A percentile compares a stretch with the other conserved stretches of the same genome.
These are phyloP conservation scores for Drosophila pandora DNA, from an alignment of 1,140 invertebrate genomes.

Conservation along the genomic window DNA sequence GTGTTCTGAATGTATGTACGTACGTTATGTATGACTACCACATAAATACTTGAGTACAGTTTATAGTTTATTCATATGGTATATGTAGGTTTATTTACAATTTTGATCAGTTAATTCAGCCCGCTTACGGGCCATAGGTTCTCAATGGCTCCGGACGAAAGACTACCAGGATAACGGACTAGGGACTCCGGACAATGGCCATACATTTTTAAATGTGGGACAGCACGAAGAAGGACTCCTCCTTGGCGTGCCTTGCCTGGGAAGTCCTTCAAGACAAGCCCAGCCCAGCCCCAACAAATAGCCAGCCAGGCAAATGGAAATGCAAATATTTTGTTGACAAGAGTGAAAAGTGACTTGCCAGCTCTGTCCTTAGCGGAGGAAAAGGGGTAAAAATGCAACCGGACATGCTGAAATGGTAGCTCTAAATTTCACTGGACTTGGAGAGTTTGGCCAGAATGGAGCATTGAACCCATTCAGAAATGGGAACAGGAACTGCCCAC, in stretches of 20 bases:
- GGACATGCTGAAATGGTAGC: conserved; percentile 60
- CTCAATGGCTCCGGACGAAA: conserved; percentile 36
- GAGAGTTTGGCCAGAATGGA: conserved; percentile 8
- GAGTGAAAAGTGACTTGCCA: conserved; percentile 67
- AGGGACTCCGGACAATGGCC: conserved; percentile 39
- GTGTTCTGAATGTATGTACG: conserved; percentile 7
- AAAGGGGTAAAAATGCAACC: conserved; percentile 45
- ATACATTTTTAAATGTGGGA: conserved; percentile 74
- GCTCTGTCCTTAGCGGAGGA: conserved; percentile 23
- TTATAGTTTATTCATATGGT: conserved; percentile 66
- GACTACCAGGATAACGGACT: background rate
- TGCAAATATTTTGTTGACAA: conserved; percentile 80
- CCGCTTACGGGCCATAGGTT: conserved; percentile 41
- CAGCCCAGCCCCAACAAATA: conserved; percentile 1
- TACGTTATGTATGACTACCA: conserved; percentile 28
- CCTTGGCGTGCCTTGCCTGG: conserved; percentile 1
- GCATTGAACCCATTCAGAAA: conserved; percentile 53
- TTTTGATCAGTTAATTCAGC: conserved; percentile 69
- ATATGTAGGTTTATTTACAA: conserved; percentile 73
- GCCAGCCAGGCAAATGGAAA: conserved; percentile 56
- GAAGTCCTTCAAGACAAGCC: conserved; percentile 30
- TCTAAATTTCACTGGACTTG: conserved; percentile 18
- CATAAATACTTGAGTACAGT: conserved; percentile 56
- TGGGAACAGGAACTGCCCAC: conserved; percentile 38
- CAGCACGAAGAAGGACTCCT: conserved; percentile 40